These are phyloP conservation scores for Noctua pronuba DNA, from an alignment of 2,888 invertebrate species.

Conservation along the genomic window DNA sequence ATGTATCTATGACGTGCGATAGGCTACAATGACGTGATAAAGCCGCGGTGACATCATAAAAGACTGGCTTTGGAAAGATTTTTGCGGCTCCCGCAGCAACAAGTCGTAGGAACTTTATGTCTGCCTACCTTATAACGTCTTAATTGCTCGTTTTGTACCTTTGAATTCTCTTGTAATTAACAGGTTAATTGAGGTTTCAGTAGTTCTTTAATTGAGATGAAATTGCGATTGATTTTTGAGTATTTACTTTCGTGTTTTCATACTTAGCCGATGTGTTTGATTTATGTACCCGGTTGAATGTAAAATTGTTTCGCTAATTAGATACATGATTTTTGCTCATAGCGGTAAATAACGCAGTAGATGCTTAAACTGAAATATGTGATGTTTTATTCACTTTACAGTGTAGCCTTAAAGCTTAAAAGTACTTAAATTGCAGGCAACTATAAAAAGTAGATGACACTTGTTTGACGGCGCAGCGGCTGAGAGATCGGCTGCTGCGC, in stretches of 20 bases:
- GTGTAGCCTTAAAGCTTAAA: not conserved
- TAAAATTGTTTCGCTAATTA: not conserved
- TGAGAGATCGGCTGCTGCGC: too few species aligned
- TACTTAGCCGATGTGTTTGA: not conserved
- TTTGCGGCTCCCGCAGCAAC: slow-evolving; percentile 39
- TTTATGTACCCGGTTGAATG: not conserved
- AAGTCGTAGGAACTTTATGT: slow-evolving; percentile 35
- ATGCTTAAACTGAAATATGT: not conserved
- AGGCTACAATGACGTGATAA: slow-evolving; percentile 38
- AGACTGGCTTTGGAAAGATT: slow-evolving; percentile 36
- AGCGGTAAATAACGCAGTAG: not conserved
- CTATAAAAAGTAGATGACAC: not conserved
- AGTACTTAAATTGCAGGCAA: not conserved
- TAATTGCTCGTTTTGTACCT: slow-evolving; percentile 26
- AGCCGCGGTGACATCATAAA: slow-evolving; percentile 50
- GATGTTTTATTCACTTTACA: not conserved
- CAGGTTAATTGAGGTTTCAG: not conserved
- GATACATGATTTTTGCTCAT: not conserved
- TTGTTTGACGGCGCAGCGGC: too few species aligned
- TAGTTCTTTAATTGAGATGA: not conserved
- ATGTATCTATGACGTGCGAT: not conserved
- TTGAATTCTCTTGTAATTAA: slow-evolving; percentile 5
- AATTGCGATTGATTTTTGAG: not conserved
- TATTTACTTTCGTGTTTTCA: not conserved
- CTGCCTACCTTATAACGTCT: not conserved